Base-by-base conservation (phyloP, 2,888 invertebrate species). In the Athrips mouffetella region DNA sequence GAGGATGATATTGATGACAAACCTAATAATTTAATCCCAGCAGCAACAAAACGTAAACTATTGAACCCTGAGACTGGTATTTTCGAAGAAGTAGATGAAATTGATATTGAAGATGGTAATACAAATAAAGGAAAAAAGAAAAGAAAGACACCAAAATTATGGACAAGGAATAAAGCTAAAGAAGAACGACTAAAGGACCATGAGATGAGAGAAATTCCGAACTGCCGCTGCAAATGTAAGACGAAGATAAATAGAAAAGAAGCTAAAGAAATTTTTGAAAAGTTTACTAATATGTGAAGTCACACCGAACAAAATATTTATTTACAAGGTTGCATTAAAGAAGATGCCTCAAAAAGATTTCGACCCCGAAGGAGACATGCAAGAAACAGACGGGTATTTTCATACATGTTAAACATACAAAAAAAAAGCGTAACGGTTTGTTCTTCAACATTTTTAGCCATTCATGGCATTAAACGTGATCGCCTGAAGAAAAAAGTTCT, bases 381-480 rank as follows among this genome's bases (percentile, higher is more conserved):
- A 8, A 3, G 29, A 29, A 3, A 3, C 8, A 29, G 29, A 29
- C 3, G 29, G 8, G 3, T 3, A 5, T 29, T 29, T 29, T 29
- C 8, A 8, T 29, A 29, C 29, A 29, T 8, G 3, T 29, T 29
- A 8, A 29, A 29, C 8, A 29, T 5, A 30, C 11, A 30, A 30
- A 30, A 30, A 30, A 30, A n/a, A n/a, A n/a, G 5, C 11, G 1
- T 30, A 2, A 30, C 30, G 30, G 30, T 30, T n/a, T 30, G 30
- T 10, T 30, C 11, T n/a, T 7, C 6, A 16, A 10, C 37, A 37
- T 37, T 37, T 16, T 20, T 37, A 7, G 37, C 37, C 1, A 16
- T 37, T 10, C 37, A 37, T 37, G 37, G 18, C 37, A 37, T 37
- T 10, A 37, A 16, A 37, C 37, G 37, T 1, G 37, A 37, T 37